Evolutionary conservation across 2,113 vertebrate species (phyloP), one percentile per base, ranked within the genome.

Genomic region (Raja brachyura): DNA sequence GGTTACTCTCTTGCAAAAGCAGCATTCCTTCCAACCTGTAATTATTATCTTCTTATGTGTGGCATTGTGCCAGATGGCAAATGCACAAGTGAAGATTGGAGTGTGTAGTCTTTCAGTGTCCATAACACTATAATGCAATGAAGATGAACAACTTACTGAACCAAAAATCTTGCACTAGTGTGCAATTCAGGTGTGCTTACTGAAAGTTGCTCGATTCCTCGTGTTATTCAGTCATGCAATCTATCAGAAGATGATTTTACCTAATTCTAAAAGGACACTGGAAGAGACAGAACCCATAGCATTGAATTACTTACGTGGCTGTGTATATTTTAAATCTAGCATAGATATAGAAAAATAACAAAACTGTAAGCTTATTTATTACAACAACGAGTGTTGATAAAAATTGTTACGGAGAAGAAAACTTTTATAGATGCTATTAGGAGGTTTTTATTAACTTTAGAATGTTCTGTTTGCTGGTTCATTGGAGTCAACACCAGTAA

Each of bases 1-100:
- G 33, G 88, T 92, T 92, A 92, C 33, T 92, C 68, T 68, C 88
- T 92, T 92, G 88, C 73, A 92, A 73, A 92, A 92, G 88, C 18
- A 92, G 66, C 88, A 92, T 92, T 48, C 88, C 48, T 39, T 70
- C 88, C 88, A 73, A 92, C 88, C 68, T 92, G 66, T 70, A 92
- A 92, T 92, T 92, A 92, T 68, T 92, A 73, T 92, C 88, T 92
- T 92, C 88, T 73, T 31, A 92, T 92, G 31, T 92, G 88, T 92
- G 88, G 88, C 88, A 92, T 25, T 22, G 13, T 54, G 88, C 88
- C 88, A 92, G 68, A 92, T 48, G 66, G 33, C 68, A 92, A 48
- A 92, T 92, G 33, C 25, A 22, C 88, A 92, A 92, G 66, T 70
- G 88, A 73, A 70, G 31, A 92, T 73, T 48, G 59, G 88, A 90